phyloP scores from a whole-genome alignment of 2,113 vertebrate species.

The Leptobrachium leishanense region DNA sequence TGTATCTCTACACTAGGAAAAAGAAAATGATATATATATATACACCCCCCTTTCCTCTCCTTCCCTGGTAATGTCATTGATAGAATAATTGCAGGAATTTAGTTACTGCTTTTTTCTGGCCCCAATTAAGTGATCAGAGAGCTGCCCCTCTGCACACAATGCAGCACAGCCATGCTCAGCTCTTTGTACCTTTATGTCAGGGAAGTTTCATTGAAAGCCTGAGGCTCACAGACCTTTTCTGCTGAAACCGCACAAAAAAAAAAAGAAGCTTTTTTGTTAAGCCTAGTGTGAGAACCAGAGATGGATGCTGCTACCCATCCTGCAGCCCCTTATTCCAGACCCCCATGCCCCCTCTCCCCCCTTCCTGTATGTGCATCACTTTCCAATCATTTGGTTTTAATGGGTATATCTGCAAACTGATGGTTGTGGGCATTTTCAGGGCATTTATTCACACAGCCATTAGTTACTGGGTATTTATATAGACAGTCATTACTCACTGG shows the following conservation, averaged over 20 bases:
- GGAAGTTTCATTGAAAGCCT: slow-evolving; percentile 5
- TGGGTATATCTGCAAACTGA: too few relatives aligned
- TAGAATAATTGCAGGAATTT: slow-evolving; percentile 1
- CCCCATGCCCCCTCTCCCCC: not conserved
- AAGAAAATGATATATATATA: too few relatives aligned
- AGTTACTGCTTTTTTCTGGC: not conserved
- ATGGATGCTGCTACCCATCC: not conserved
- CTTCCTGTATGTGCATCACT: too few relatives aligned
- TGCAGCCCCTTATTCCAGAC: not conserved
- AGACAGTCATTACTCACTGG: too few relatives aligned
- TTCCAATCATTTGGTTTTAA: too few relatives aligned
- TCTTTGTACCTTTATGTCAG: not conserved
- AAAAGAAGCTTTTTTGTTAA: not conserved
- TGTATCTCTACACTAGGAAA: too few relatives aligned
- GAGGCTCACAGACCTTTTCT: slow-evolving; percentile 2
- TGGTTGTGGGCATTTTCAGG: not conserved
- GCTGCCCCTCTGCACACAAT: not conserved
- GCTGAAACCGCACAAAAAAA: not conserved
- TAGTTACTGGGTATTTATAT: not conserved
- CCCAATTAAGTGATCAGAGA: not conserved
- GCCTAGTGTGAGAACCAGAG: not conserved
- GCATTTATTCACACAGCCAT: not conserved
- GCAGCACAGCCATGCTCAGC: not conserved
- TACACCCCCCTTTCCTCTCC: not conserved
- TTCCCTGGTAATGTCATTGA: not conserved